Base-by-base conservation (phyloP, 2,797 vertebrate genomes). In the Danio tinwini region DNA sequence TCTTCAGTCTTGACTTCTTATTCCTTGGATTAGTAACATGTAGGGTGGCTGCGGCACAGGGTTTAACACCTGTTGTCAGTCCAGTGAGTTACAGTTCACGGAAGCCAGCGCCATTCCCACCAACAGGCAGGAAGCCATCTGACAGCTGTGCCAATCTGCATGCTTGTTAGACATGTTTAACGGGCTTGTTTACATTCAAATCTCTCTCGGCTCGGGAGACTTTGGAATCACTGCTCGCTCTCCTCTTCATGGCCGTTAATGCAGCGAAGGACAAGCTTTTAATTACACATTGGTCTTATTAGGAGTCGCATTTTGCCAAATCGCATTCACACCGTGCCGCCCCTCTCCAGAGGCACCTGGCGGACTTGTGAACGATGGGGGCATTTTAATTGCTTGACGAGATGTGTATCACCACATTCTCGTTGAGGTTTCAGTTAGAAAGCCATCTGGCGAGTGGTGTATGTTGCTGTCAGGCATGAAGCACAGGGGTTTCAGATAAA, bases 361-460 rank as follows among this genome's bases (percentile, higher is more conserved):
- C 0, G 52, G 8, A 71, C 62, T 47, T 82, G 49, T 50, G 77
- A 81, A 65, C 61, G 83, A 86, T 85, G 82, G 71, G 70, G 74
- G 61, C 19, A 74, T 83, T 90, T 73, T 91, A 90, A 92, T 92
- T 92, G 90, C 88, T 89, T 88, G 89, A 92, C 87, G 88, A 88
- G 90, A 83, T 90, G 87, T 82, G 85, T 86, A 86, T 90, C 86
- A 89, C 89, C 91, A 89, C 84, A 78, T 83, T 83, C 82, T 89
- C 89, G 90, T 90, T 89, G 89, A 85, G 88, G 78, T 87, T 87
- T 91, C 70, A 80, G 82, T 83, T 77, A 67, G 83, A 67, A 78
- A 75, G 82, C 89, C 90, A 90, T 92, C 91, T 92, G 91, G 87
- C 76, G 52, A 76, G 52, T 81, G 81, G 19, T 39, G 47, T 76